These are phyloP conservation scores for Psilopsiagon aymara DNA, from an alignment of 2,113 vertebrate species.

Conservation along the genomic window DNA sequence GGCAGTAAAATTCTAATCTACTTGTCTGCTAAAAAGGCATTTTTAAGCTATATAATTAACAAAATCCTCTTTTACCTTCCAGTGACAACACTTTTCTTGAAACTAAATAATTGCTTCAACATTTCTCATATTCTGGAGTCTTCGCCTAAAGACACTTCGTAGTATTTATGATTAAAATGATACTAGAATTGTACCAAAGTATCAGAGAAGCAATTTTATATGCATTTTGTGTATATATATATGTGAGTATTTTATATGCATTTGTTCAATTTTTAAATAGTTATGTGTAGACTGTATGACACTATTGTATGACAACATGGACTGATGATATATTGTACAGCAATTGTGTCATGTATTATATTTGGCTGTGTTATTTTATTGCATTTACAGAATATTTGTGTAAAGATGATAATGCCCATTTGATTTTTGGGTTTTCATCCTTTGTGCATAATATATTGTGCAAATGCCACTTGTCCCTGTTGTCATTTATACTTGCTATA, in stretches of 20 bases:
- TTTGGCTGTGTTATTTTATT: not conserved
- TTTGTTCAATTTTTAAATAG: not conserved
- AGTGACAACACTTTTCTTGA: not conserved
- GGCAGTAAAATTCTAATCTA: conserved; percentile 14
- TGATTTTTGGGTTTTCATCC: not conserved
- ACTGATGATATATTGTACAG: not conserved
- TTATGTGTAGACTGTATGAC: not conserved
- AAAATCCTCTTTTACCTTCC: not conserved
- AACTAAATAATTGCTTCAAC: conserved; percentile 2
- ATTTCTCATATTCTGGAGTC: not conserved
- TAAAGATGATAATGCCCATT: not conserved
- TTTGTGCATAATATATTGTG: not conserved
- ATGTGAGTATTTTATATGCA: not conserved
- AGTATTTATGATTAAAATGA: not conserved
- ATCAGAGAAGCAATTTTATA: not conserved
- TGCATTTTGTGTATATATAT: too few relatives aligned
- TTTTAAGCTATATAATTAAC: not conserved
- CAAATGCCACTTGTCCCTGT: not conserved
- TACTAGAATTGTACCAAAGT: not conserved
- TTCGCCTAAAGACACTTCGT: not conserved
- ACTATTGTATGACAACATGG: not conserved
- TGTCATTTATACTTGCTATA: not conserved
- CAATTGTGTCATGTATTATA: not conserved
- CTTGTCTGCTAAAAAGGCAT: not conserved
- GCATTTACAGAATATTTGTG: not conserved